A percentile compares a stretch with the other conserved stretches of the same genome.
Evolutionary conservation across 2,888 invertebrate species (phyloP).

Genomic region (Teleogryllus oceanicus): DNA sequence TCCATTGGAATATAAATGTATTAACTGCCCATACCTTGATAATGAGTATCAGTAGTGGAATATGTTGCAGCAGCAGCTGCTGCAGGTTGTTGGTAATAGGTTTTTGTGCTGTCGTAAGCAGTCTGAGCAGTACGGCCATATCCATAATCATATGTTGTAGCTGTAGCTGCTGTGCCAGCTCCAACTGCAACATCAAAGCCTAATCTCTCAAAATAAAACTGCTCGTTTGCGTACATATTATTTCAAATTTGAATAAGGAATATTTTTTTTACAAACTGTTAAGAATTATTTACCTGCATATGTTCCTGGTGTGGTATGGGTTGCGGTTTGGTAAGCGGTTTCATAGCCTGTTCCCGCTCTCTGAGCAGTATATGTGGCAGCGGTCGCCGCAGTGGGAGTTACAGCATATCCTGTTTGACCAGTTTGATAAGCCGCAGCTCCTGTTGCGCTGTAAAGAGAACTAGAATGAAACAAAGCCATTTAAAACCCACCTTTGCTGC

Average conservation of each 20-base stretch:
- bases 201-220: constrained; percentile 24
- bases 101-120: constrained; percentile 78
- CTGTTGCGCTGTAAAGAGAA: constrained; percentile 54
- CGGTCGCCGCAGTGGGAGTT: constrained; percentile 70
- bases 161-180: constrained; percentile 51
- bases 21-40: constrained; percentile 41
- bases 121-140: constrained; percentile 62
- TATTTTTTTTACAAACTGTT: constrained; percentile 36
- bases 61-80: constrained; percentile 53
- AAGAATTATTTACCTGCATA: constrained; percentile 51
- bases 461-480: too few relatives aligned
- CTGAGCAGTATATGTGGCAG: constrained; percentile 80
- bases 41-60: constrained; percentile 56
- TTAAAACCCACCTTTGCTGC: neutral
- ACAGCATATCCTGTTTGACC: constrained; percentile 82
- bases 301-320: constrained; percentile 63
- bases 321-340: constrained; percentile 77
- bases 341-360: constrained; percentile 77
- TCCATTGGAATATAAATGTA: too few relatives aligned
- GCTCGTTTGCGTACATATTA: constrained; percentile 12
- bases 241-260: constrained; percentile 12
- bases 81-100: constrained; percentile 81
- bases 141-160: constrained; percentile 65
- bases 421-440: constrained; percentile 78
- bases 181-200: constrained; percentile 40